These are phyloP conservation scores for Anaspis maculata DNA, from an alignment of 2,888 invertebrate genomes.

Conservation along the genomic window DNA sequence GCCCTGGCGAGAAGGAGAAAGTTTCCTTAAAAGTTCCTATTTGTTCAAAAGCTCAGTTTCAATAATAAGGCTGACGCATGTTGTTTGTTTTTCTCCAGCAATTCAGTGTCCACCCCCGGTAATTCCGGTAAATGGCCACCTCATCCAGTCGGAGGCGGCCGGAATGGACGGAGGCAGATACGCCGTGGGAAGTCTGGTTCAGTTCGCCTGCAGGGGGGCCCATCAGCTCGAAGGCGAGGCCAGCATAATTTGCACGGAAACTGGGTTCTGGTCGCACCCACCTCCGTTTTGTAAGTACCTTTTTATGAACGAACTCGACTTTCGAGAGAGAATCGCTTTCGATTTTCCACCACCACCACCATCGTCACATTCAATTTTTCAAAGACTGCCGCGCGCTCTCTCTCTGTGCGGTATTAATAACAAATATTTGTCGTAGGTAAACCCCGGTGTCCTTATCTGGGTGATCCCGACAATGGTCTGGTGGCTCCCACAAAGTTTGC, in stretches of 20 bases:
- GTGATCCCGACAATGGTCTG: conserved; percentile 62
- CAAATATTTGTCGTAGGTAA: conserved; percentile 52
- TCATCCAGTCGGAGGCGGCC: conserved; percentile 47
- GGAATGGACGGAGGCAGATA: conserved; percentile 54
- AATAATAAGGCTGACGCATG: too few relatives aligned
- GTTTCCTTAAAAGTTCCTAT: too few relatives aligned
- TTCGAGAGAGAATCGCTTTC: too few relatives aligned
- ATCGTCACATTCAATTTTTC: too few relatives aligned
- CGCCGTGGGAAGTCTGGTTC: conserved; percentile 72
- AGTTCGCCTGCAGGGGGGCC: conserved; percentile 64
- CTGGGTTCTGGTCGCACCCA: conserved; percentile 81
- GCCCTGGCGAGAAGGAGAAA: too few relatives aligned
- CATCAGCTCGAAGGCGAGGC: conserved; percentile 67
- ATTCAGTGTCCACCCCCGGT: conserved; percentile 74
- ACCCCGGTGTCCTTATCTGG: conserved; percentile 63
- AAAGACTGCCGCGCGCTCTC: too few relatives aligned
- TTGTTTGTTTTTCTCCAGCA: conserved; percentile 47
- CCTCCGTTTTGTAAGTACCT: conserved; percentile 68
- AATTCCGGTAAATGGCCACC: conserved; percentile 62
- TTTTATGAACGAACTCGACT: too few relatives aligned
- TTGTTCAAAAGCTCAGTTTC: too few relatives aligned
- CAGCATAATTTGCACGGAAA: conserved; percentile 79
- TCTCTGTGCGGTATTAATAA: too few relatives aligned
- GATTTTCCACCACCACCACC: too few relatives aligned
- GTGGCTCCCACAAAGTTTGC: conserved; percentile 64